These are phyloP conservation scores for Scopus umbretta DNA, from an alignment of 2,113 vertebrate genomes.

Conservation along the genomic window DNA sequence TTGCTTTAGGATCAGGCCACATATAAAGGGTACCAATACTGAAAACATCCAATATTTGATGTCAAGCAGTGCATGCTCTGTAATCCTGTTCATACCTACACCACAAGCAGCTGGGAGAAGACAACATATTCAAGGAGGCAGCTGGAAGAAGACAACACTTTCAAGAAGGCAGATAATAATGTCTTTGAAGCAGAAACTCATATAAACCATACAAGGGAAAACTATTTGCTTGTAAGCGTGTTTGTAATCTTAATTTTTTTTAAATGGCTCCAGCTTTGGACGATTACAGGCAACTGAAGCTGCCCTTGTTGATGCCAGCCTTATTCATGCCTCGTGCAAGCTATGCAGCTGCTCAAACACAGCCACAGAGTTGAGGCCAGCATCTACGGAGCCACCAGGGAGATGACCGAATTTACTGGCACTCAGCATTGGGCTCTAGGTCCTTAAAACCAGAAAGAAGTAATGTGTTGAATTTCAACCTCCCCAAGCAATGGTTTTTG, in stretches of 20 bases:
- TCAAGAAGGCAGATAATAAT: background rate
- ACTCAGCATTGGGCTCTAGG: background rate
- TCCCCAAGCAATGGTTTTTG: background rate
- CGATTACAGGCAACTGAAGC: background rate
- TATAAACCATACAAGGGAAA: background rate
- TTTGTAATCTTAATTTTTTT: background rate
- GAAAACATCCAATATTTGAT: background rate
- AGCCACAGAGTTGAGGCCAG: background rate
- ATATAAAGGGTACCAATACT: background rate
- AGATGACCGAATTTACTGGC: background rate
- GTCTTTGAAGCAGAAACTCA: background rate
- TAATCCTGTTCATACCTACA: background rate
- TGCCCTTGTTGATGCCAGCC: background rate
- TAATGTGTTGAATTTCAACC: background rate
- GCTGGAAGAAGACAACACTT: background rate
- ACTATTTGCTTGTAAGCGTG: background rate
- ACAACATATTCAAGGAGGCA: background rate
- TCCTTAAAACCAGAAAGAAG: background rate
- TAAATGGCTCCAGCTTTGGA: background rate
- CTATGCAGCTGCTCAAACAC: background rate
- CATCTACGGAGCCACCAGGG: background rate
- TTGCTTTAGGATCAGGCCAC: background rate
- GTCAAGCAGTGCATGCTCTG: background rate
- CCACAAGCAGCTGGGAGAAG: background rate
- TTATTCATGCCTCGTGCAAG: background rate